These are phyloP conservation scores for Melanotaenia boesemani DNA, from an alignment of 2,797 vertebrate species.

Conservation along the genomic window DNA sequence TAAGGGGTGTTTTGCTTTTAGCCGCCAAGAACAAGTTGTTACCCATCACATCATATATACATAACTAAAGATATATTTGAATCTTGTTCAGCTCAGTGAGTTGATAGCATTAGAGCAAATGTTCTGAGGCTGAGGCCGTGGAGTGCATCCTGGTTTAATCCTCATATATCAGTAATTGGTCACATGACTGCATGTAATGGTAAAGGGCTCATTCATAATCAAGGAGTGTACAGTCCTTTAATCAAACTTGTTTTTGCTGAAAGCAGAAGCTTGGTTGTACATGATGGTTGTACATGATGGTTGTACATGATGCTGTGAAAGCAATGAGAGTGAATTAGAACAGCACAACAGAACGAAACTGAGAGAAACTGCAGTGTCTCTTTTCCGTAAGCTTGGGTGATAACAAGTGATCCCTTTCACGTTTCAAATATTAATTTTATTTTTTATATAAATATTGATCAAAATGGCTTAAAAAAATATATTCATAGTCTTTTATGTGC, in stretches of 20 bases:
- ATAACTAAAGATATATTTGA: not conserved
- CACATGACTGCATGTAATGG: slow-evolving; percentile 1
- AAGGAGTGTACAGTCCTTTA: not conserved
- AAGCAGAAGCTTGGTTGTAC: not conserved
- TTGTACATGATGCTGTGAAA: not conserved
- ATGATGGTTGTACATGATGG: not conserved
- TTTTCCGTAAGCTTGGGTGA: slow-evolving; percentile 10
- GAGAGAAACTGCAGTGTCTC: not conserved
- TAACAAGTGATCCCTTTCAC: slow-evolving; percentile 6
- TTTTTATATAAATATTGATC: not conserved
- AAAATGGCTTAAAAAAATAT: not conserved
- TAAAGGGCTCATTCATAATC: not conserved
- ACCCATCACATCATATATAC: not conserved
- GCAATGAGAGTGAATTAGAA: not conserved
- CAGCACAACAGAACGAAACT: not conserved
- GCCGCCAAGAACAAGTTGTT: not conserved
- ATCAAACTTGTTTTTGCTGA: slow-evolving; percentile 8
- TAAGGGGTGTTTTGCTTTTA: slow-evolving; percentile 1
- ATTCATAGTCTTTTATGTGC: not conserved
- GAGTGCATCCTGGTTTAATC: not conserved
- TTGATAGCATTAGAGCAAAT: not conserved
- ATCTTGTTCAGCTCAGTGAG: not conserved
- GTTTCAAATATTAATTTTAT: slow-evolving; percentile 2
- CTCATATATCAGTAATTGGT: not conserved
- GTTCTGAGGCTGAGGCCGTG: not conserved